A percentile compares a stretch with the other conserved stretches of the same genome.
Evolutionary conservation across 2,888 invertebrate genomes (phyloP).

Genomic region (Atherix ibis): DNA sequence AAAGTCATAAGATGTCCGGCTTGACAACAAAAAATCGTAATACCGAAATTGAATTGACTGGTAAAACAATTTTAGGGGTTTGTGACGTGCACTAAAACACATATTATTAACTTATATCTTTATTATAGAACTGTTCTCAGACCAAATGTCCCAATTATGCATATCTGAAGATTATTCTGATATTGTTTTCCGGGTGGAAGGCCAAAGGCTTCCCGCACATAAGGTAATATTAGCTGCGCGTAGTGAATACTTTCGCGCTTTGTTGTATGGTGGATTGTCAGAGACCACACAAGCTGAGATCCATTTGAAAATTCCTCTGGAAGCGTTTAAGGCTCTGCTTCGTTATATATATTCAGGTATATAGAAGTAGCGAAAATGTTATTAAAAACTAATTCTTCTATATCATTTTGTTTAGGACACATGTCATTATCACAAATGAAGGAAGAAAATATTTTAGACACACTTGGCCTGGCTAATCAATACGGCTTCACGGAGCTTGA

Average conservation of each 20-base stretch:
- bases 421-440: conserved; percentile 49
- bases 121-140: conserved; percentile 50
- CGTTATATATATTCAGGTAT: conserved; percentile 90
- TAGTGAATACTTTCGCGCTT: conserved; percentile 87
- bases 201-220: conserved; percentile 33
- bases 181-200: conserved; percentile 74
- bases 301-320: conserved; percentile 64
- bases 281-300: conserved; percentile 67
- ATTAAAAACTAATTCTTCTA: no score
- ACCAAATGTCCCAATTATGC: conserved; percentile 73
- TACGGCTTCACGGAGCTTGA: conserved; percentile 91
- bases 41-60: conserved; percentile 45
- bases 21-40: conserved; percentile 35
- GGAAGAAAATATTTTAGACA: conserved; percentile 54
- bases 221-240: conserved; percentile 79
- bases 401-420: conserved; percentile 44
- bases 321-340: conserved; percentile 76
- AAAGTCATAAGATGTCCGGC: conserved; percentile 35
- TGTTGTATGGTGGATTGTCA: conserved; percentile 62
- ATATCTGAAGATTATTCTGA: conserved; percentile 82
- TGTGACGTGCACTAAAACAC: not conserved
- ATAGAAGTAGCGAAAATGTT: conserved; percentile 2
- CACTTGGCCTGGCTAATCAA: conserved; percentile 79
- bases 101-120: not conserved
- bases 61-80: conserved; percentile 20